These are phyloP conservation scores for Apoderus coryli DNA, from an alignment of 2,888 invertebrate genomes.

Conservation along the genomic window DNA sequence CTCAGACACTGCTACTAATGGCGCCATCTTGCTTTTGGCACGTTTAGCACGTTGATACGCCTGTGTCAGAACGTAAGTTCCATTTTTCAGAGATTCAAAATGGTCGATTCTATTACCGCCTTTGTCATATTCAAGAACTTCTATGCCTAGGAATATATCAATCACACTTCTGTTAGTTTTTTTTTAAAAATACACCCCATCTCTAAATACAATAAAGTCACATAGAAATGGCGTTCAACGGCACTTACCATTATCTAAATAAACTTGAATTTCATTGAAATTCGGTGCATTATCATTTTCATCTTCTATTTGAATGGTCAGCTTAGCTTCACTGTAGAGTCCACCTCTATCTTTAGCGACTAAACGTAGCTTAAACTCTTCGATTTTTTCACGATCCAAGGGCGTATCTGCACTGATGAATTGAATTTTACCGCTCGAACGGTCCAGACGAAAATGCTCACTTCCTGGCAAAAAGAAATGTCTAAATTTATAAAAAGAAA, in stretches of 20 bases:
- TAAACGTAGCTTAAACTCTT: slow-evolving; percentile 50
- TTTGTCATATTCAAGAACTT: slow-evolving; percentile 48
- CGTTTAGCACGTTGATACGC: slow-evolving; percentile 22
- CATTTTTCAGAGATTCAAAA: slow-evolving; percentile 30
- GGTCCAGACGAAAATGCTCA: slow-evolving; percentile 55
- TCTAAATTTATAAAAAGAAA: too few species aligned
- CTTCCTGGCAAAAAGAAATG: too few species aligned
- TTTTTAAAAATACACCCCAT: too few species aligned
- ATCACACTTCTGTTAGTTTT: too few species aligned
- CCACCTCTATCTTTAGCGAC: slow-evolving; percentile 67
- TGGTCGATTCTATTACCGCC: slow-evolving; percentile 33
- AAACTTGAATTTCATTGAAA: slow-evolving; percentile 55
- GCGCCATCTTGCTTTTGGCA: slow-evolving; percentile 30
- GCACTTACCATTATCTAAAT: slow-evolving; percentile 53
- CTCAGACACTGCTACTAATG: slow-evolving; percentile 56
- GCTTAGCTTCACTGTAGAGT: slow-evolving; percentile 54
- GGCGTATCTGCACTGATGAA: slow-evolving; percentile 32
- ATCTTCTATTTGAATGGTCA: slow-evolving; percentile 58
- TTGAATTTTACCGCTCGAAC: slow-evolving; percentile 46
- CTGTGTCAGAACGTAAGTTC: slow-evolving; percentile 22
- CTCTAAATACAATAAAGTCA: too few species aligned
- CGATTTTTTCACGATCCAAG: slow-evolving; percentile 62
- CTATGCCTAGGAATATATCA: too few species aligned
- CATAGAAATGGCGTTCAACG: too few species aligned
- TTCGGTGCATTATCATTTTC: slow-evolving; percentile 69